Conservation (phyloP, 2,797 vertebrate genomes). For the Neosilurus hyrtlii region DNA sequence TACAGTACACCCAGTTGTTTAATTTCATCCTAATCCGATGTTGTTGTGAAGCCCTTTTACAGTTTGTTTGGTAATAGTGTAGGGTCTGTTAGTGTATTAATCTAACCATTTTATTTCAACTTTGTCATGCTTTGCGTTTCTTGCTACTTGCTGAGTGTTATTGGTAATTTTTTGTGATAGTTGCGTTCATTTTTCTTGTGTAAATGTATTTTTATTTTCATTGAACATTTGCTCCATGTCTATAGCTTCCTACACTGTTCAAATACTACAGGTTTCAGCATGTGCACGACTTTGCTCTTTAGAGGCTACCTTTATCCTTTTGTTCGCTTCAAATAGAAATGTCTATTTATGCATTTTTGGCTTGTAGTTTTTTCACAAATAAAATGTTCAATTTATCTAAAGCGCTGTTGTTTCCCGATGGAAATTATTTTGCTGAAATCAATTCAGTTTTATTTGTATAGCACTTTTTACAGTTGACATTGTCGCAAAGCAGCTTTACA, state of each 20-base stretch:
- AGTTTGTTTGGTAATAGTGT: conserved; percentile 85
- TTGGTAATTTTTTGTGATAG: conserved; percentile 95
- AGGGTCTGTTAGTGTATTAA: conserved; percentile 58
- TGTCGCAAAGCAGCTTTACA: too few species aligned
- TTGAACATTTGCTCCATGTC: conserved; percentile 93
- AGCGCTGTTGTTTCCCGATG: conserved; percentile 62
- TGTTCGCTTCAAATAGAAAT: conserved; percentile 99
- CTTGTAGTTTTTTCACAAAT: conserved; percentile 99
- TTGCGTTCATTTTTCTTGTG: conserved; percentile 90
- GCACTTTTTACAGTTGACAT: too few species aligned
- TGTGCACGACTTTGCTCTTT: conserved; percentile 99
- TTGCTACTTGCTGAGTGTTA: conserved; percentile 89
- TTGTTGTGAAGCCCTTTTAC: conserved; percentile 92
- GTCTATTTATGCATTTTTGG: conserved; percentile 99
- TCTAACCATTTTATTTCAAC: conserved; percentile 60
- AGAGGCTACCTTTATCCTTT: conserved; percentile 94
- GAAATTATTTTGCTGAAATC: too few species aligned
- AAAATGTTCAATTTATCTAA: conserved; percentile 95
- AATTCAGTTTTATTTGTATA: too few species aligned
- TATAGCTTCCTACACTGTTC: conserved; percentile 92
- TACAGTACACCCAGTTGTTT: conserved; percentile 87
- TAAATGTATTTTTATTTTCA: conserved; percentile 84
- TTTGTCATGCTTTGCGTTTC: conserved; percentile 73
- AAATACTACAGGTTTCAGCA: conserved; percentile 98
- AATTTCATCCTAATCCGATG: conserved; percentile 90